Evolutionary conservation across 2,797 vertebrate species (phyloP).

Genomic region (Pangasius krempfi): DNA sequence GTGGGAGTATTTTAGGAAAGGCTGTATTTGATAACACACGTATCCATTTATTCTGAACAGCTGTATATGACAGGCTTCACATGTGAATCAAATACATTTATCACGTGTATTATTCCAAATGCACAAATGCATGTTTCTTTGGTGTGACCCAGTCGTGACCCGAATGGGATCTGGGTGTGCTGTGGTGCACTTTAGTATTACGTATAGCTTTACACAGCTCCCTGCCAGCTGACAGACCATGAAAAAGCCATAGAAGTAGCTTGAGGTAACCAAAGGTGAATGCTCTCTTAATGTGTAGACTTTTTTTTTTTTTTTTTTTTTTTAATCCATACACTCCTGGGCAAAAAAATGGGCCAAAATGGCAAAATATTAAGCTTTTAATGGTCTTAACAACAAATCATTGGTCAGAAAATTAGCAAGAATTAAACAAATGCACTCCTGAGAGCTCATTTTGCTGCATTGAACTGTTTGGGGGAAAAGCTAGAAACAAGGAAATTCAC

Average conservation of each 20-base stretch:
- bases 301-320: not conserved
- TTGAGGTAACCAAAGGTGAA: not conserved
- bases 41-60: slow-evolving; percentile 29
- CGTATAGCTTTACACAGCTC: not conserved
- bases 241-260: not conserved
- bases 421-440: too few species aligned
- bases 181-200: not conserved
- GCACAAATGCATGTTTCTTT: not conserved
- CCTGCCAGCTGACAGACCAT: not conserved
- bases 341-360: too few species aligned
- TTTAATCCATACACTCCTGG: not conserved
- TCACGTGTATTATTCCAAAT: not conserved
- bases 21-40: slow-evolving; percentile 23
- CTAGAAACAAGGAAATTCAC: too few species aligned
- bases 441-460: too few species aligned
- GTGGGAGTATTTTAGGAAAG: slow-evolving; percentile 38
- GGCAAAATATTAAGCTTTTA: too few species aligned
- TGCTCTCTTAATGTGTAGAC: not conserved
- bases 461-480: too few species aligned
- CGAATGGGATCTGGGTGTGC: not conserved
- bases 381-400: too few species aligned
- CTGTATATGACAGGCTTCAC: slow-evolving; percentile 8
- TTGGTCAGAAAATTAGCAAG: too few species aligned
- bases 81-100: not conserved
- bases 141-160: slow-evolving; percentile 15